phyloP scores from a whole-genome alignment of 2,113 vertebrate species.

The Paratilapia polleni region DNA sequence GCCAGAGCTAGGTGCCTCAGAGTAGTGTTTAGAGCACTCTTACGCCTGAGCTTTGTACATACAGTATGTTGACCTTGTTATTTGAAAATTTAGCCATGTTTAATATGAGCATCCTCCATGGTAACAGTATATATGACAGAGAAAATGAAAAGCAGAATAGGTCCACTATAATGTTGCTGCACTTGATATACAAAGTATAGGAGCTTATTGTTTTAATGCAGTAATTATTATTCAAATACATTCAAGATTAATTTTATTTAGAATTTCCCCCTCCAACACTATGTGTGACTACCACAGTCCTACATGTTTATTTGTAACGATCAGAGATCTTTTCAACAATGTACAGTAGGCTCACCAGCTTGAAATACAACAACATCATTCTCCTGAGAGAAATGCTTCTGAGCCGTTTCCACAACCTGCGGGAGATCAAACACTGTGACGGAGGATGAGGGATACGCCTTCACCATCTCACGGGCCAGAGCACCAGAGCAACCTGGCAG shows the following conservation, averaged over 20 bases:
- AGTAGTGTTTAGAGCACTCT: not conserved
- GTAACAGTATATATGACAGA: not conserved
- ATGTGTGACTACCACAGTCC: fast-evolving
- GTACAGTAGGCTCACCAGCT: constrained; percentile 52
- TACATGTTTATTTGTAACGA: not conserved
- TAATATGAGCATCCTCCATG: not conserved
- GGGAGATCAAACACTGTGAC: constrained; percentile 78
- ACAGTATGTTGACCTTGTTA: fast-evolving
- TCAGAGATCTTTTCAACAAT: not conserved
- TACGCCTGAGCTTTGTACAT: not conserved
- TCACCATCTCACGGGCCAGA: constrained; percentile 73
- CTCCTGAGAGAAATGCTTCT: constrained; percentile 70
- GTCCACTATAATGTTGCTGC: not conserved
- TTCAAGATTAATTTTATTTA: not conserved
- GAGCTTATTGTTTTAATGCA: not conserved
- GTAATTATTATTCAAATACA: not conserved
- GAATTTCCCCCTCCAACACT: not conserved
- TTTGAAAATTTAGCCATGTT: not conserved
- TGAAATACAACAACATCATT: constrained; percentile 64
- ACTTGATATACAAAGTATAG: not conserved
- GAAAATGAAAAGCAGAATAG: not conserved
- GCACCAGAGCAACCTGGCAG: constrained; percentile 80
- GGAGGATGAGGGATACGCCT: constrained; percentile 73
- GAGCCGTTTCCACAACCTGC: constrained; percentile 65
- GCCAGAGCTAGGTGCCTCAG: not conserved